A percentile compares a stretch with the other conserved stretches of the same genome.
Conservation (phyloP, 2,888 invertebrate species). For the Hirtodrosophila confusa region DNA sequence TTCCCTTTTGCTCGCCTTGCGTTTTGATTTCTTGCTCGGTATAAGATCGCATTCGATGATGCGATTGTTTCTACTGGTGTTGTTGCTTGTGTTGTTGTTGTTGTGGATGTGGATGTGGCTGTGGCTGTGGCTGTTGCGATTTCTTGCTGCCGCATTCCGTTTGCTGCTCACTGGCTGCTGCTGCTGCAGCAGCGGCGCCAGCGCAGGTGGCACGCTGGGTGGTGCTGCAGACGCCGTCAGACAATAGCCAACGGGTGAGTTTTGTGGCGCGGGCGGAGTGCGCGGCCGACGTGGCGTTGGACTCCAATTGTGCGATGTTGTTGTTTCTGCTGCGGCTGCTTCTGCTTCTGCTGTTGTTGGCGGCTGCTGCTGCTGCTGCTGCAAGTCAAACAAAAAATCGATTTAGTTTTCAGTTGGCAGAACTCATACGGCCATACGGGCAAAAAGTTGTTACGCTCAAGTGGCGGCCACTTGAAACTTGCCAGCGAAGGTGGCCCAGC, state of each 20-base stretch:
- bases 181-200: constrained; percentile 53
- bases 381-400: constrained; percentile 61
- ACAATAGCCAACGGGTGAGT: constrained; percentile 75
- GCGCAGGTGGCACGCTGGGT: constrained; percentile 47
- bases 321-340: constrained; percentile 24
- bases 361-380: constrained; percentile 33
- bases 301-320: constrained; percentile 58
- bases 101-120: constrained; percentile 7
- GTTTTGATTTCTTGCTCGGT: constrained; percentile 81
- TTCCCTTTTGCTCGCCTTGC: constrained; percentile 56
- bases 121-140: constrained; percentile 29
- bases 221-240: constrained; percentile 24
- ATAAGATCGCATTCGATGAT: constrained; percentile 82
- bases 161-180: constrained; percentile 41
- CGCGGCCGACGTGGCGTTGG: constrained; percentile 56
- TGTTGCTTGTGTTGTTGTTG: constrained; percentile 30
- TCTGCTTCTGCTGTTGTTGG: constrained; percentile 36
- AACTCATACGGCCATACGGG: constrained; percentile 15
- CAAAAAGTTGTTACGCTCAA: constrained; percentile 64
- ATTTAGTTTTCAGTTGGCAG: constrained; percentile 68
- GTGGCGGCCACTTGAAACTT: constrained; percentile 67
- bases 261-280: constrained; percentile 74
- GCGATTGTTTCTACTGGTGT: constrained; percentile 64
- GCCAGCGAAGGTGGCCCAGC: constrained; percentile 32
- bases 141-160: constrained; percentile 42